Evolutionary conservation across 2,113 vertebrate genomes (phyloP).

Genomic region (Salvelinus fontinalis): DNA sequence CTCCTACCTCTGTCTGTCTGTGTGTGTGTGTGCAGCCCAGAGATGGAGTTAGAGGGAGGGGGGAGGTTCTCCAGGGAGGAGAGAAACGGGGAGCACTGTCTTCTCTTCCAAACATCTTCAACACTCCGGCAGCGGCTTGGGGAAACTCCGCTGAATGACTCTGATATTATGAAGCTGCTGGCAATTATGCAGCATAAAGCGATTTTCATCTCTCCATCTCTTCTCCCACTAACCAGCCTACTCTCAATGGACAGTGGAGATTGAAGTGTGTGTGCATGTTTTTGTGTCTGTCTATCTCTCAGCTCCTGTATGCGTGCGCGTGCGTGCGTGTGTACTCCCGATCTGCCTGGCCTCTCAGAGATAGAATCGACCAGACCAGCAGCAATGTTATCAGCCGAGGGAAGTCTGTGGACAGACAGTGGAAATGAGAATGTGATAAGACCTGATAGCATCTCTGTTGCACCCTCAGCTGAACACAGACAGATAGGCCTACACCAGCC

Average conservation of each 20-base stretch:
- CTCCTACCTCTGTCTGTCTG: neutral
- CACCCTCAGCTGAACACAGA: neutral
- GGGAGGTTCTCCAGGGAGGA: conserved; percentile 26
- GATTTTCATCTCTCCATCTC: conserved; percentile 26
- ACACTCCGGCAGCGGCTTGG: conserved; percentile 5
- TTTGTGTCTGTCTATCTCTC: neutral
- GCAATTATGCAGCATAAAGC: conserved; percentile 21
- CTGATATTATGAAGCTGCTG: conserved; percentile 30
- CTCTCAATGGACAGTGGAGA: conserved; percentile 18
- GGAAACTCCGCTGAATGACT: conserved; percentile 29
- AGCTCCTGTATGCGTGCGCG: neutral
- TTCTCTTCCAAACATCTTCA: conserved; percentile 15
- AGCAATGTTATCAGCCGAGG: neutral
- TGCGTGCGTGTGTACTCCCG: neutral
- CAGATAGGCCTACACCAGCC: neutral
- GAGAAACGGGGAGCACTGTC: neutral
- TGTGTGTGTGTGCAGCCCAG: conserved; percentile 5
- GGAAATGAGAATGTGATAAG: conserved; percentile 5
- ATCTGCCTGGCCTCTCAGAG: neutral
- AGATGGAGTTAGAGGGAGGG: neutral
- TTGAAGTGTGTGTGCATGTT: conserved; percentile 14
- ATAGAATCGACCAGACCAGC: neutral
- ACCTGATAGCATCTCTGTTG: conserved; percentile 4
- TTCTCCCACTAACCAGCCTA: conserved; percentile 4
- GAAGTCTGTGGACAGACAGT: neutral